Conservation (phyloP, 2,888 invertebrate species). For the Scrobipalpa costella region DNA sequence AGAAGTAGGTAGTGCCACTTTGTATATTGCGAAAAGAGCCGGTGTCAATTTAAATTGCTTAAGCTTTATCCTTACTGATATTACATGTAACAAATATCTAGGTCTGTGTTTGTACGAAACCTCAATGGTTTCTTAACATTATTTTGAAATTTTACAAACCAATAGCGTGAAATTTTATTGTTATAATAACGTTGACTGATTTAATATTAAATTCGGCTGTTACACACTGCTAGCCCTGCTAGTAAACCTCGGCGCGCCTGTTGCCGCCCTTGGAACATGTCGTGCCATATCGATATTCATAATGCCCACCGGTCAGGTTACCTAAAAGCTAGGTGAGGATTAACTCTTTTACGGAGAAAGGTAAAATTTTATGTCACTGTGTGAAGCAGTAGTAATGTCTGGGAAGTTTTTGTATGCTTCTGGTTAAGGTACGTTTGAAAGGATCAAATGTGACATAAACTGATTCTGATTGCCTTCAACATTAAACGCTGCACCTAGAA, state of each 20-base stretch:
- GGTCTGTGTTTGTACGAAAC: no score
- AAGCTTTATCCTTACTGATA: no score
- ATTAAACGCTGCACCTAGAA: neutral
- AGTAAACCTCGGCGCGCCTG: slow-evolving; percentile 20
- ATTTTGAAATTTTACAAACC: no score
- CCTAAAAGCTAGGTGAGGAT: slow-evolving; percentile 13
- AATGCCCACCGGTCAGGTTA: slow-evolving; percentile 15
- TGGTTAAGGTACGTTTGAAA: neutral
- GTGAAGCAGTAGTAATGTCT: neutral
- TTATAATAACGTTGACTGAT: neutral
- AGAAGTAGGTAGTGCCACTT: neutral
- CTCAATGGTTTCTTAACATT: no score
- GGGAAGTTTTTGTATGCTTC: no score
- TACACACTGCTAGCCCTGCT: neutral
- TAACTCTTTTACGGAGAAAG: neutral
- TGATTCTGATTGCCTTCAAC: neutral
- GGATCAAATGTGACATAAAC: neutral
- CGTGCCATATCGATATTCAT: slow-evolving; percentile 24
- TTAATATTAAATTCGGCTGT: neutral
- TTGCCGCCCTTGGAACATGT: slow-evolving; percentile 47
- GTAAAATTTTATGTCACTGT: neutral
- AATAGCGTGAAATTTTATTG: no score
- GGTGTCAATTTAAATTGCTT: no score
- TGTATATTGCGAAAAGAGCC: neutral
- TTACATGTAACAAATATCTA: no score